These are phyloP conservation scores for Rallus limicola DNA, from an alignment of 2,113 vertebrate species.

Conservation along the genomic window DNA sequence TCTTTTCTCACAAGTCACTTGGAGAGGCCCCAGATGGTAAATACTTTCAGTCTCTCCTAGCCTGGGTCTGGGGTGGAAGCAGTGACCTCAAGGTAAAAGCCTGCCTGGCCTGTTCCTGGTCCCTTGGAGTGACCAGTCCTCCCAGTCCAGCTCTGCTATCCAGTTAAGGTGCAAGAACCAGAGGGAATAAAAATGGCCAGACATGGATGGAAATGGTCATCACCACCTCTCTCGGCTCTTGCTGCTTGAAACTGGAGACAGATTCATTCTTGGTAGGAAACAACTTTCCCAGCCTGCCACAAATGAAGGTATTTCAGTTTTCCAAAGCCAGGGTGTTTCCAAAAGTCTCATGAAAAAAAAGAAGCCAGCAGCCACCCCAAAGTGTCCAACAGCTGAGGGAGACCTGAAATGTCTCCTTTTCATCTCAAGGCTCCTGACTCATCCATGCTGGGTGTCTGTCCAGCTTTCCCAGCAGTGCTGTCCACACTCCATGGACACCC, in stretches of 20 bases:
- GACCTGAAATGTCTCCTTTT: not conserved
- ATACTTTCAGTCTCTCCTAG: slow-evolving; percentile 58
- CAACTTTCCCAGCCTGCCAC: slow-evolving; percentile 41
- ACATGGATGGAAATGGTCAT: not conserved
- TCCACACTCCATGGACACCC: not conserved
- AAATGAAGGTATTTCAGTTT: slow-evolving; percentile 54
- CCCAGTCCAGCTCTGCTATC: not conserved
- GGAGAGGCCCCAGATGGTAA: slow-evolving; percentile 58
- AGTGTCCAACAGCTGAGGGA: not conserved
- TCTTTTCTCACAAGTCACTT: slow-evolving; percentile 68
- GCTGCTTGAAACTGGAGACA: slow-evolving; percentile 25
- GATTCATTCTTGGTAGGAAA: slow-evolving; percentile 33
- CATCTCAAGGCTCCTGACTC: not conserved
- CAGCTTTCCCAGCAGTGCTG: not conserved
- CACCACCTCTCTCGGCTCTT: not conserved
- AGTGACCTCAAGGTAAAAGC: slow-evolving; percentile 48
- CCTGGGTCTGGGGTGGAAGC: not conserved
- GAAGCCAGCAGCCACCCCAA: slow-evolving; percentile 24
- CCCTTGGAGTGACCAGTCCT: not conserved
- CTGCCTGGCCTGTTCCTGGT: not conserved
- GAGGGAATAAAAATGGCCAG: slow-evolving; percentile 17
- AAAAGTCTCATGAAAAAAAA: slow-evolving; percentile 37
- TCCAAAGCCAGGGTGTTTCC: slow-evolving; percentile 36
- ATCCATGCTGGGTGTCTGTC: not conserved
- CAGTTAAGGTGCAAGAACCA: not conserved